Evolutionary conservation across 2,113 vertebrate genomes (phyloP).

Genomic region (Spea bombifrons): DNA sequence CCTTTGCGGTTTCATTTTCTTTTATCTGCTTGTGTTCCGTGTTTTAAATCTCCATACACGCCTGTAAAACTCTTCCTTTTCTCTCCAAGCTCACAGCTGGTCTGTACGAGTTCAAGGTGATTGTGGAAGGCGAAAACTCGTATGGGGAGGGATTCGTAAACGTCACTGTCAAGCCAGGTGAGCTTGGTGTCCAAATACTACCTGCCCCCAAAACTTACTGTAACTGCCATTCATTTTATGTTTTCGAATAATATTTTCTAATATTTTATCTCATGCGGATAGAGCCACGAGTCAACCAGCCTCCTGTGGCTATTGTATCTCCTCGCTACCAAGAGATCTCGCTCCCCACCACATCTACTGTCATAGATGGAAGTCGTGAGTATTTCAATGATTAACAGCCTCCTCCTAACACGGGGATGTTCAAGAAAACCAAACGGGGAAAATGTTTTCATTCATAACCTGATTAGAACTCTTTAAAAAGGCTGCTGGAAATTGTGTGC

Average conservation of each 20-base stretch:
- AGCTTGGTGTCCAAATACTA: constrained; percentile 27
- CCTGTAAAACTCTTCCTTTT: constrained; percentile 15
- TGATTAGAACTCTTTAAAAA: no score
- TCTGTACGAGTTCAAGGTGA: constrained; percentile 90
- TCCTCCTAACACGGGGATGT: no score
- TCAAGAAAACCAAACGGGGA: no score
- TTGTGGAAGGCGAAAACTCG: constrained; percentile 75
- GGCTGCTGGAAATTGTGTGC: no score
- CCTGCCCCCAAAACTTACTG: not conserved
- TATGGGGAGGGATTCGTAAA: constrained; percentile 91
- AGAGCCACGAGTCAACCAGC: constrained; percentile 92
- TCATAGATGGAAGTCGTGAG: constrained; percentile 97
- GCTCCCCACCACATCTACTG: constrained; percentile 89
- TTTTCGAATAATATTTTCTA: not conserved
- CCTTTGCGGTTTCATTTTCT: no score
- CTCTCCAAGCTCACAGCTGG: constrained; percentile 85
- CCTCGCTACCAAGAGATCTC: constrained; percentile 91
- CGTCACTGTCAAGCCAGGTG: constrained; percentile 93
- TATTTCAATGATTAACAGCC: no score
- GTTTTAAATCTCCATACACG: no score
- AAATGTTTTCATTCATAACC: no score
- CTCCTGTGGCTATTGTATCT: constrained; percentile 88
- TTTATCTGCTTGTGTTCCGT: no score
- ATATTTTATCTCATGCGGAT: constrained; percentile 53
- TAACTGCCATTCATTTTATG: not conserved